Conservation (phyloP, 2,113 vertebrate species). For the Centropus unirufus region DNA sequence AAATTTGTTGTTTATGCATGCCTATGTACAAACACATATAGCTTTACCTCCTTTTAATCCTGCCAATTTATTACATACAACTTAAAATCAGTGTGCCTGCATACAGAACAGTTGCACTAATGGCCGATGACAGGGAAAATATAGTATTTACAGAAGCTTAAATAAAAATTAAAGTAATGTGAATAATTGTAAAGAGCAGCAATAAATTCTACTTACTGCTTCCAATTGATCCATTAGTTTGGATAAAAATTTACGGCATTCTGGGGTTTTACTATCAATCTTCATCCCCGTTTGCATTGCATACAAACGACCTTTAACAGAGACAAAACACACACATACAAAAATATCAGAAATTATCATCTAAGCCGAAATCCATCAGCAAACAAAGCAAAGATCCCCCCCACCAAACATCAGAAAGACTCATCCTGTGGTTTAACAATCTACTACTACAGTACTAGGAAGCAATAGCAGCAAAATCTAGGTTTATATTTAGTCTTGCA, state of each 20-base stretch:
- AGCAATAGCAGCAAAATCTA: neutral
- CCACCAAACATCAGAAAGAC: neutral
- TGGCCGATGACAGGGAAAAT: neutral
- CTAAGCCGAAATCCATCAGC: neutral
- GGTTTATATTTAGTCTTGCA: neutral
- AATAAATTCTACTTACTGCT: slow-evolving; percentile 82
- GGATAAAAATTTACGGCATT: slow-evolving; percentile 93
- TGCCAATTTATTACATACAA: neutral
- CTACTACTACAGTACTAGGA: neutral
- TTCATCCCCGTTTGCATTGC: slow-evolving; percentile 98
- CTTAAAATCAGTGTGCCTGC: neutral
- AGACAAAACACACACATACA: slow-evolving; percentile 2
- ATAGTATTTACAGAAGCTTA: neutral
- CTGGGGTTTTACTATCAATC: slow-evolving; percentile 95
- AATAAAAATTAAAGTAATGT: neutral
- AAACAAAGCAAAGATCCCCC: neutral
- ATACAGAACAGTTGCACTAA: neutral
- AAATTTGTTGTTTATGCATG: neutral
- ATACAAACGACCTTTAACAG: slow-evolving; percentile 89
- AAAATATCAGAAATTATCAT: neutral
- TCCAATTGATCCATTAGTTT: slow-evolving; percentile 98
- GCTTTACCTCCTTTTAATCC: neutral
- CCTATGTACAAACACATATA: neutral
- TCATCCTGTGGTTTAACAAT: neutral
- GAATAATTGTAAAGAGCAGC: neutral